phyloP scores from a whole-genome alignment of 2,797 vertebrate genomes.

The Prunella strophiata region DNA sequence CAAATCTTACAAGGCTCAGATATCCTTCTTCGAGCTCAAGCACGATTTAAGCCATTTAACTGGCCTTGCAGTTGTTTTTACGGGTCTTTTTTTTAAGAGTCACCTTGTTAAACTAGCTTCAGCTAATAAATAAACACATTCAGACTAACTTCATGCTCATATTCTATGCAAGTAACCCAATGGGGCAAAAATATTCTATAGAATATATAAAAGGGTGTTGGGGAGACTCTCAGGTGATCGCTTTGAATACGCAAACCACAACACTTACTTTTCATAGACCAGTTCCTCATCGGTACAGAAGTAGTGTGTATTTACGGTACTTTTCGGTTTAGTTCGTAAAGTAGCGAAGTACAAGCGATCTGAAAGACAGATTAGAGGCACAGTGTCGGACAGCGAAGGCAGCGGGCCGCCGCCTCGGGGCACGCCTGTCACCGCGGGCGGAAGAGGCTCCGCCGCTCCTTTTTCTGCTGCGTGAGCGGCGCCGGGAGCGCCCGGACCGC shows the following conservation, averaged over 20 bases:
- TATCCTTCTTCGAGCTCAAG: neutral
- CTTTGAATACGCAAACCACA: rapidly evolving
- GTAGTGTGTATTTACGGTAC: constrained; percentile 93
- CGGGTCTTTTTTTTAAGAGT: neutral
- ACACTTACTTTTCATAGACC: constrained; percentile 95
- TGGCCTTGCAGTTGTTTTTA: neutral
- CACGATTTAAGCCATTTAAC: neutral
- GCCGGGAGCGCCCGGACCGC: neutral
- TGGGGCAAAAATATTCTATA: rapidly evolving
- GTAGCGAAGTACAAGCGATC: constrained; percentile 97
- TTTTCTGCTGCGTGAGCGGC: constrained; percentile 4
- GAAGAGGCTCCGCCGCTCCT: neutral
- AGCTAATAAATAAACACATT: neutral
- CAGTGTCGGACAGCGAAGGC: neutral
- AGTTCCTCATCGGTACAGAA: constrained; percentile 97
- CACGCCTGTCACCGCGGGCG: neutral
- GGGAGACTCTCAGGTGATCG: neutral
- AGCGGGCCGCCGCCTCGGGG: neutral
- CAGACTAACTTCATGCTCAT: neutral
- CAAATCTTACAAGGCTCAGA: neutral
- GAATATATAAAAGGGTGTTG: rapidly evolving
- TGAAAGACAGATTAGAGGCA: constrained; percentile 68
- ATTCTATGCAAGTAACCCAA: neutral
- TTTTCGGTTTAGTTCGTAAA: constrained; percentile 93
- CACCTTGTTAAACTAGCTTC: neutral